Base-by-base conservation (phyloP, 2,797 vertebrate species). In the Cygnus olor region DNA sequence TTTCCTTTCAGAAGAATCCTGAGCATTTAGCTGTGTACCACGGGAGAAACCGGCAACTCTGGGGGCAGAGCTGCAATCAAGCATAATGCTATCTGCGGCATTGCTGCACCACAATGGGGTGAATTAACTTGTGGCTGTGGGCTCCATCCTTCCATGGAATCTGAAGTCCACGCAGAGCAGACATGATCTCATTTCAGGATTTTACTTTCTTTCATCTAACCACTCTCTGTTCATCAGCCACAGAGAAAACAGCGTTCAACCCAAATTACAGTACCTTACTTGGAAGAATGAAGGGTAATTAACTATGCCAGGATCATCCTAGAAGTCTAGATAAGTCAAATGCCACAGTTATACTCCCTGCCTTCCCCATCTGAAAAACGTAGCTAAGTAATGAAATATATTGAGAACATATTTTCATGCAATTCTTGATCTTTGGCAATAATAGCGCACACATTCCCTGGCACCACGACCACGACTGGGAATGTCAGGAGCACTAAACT, bases 101-200 rank as follows among this genome's bases (percentile, higher is more conserved):
- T 14, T 40, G 51, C 38, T 34, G 47, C 27, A 73, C 71, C 47
- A 64, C 53, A 53, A 49, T 2, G 9, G 61, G 80, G 32, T 32
- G 84, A 53, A 79, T 63, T 25, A 66, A 65, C 30, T 82, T 84
- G 11, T 51, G 61, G 60, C 80, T 60, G 44, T 5, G 3, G 47
- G 79, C 40, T 73, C 53, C 32, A 64, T 45, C 69, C 83, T n/a
- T 78, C 61, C 32, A 42, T n/a, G 74, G 85, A 93, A 91, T 93
- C 79, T 85, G 15, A 95, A 93, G 54, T 78, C 68, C 64, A 78
- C 60, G 71, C 49, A 86, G 85, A 90, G 73, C 77, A 97, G 95
- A 96, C 91, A 92, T 94, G 86, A 96, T 36, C 88, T 96, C 80
- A 97, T 86, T 93, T 94, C 45, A 81, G 85, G 36, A 84, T 70